These are phyloP conservation scores for Synanthedon vespiformis DNA, from an alignment of 2,888 invertebrate genomes.

Conservation along the genomic window DNA sequence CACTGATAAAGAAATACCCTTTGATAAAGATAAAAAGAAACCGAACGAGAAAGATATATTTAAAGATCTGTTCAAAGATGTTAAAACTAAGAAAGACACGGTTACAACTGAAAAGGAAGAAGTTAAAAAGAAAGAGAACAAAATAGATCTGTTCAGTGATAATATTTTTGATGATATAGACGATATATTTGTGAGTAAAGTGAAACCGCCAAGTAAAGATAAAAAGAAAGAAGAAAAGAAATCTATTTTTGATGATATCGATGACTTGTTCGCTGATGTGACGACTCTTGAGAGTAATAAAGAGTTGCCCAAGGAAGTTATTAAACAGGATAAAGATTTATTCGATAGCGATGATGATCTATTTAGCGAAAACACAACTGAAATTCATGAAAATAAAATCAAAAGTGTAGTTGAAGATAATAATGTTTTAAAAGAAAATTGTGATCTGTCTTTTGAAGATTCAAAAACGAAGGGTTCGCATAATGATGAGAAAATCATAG, in stretches of 20 bases:
- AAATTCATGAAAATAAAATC: neutral
- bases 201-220: constrained; percentile 22
- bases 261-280: constrained; percentile 45
- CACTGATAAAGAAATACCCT: constrained; percentile 32
- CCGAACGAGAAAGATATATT: constrained; percentile 34
- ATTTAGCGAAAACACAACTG: constrained; percentile 18
- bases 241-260: constrained; percentile 46
- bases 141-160: constrained; percentile 47
- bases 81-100: constrained; percentile 10
- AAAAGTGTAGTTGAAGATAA: constrained; percentile 3
- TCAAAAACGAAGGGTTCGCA: too few species aligned
- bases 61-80: constrained; percentile 45
- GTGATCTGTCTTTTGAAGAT: constrained; percentile 14
- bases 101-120: constrained; percentile 9
- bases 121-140: constrained; percentile 14
- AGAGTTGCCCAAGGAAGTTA: constrained; percentile 3
- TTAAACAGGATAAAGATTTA: constrained; percentile 17
- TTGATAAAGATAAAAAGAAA: constrained; percentile 24
- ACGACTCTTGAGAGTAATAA: constrained; percentile 12
- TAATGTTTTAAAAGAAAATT: constrained; percentile 33
- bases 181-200: constrained; percentile 46
- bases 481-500: too few species aligned
- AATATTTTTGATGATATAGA: constrained; percentile 60
- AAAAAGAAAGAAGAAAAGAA: constrained; percentile 18
- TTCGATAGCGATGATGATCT: constrained; percentile 38